These are phyloP conservation scores for Rhyzopertha dominica DNA, from an alignment of 1,140 invertebrate genomes.

Conservation along the genomic window DNA sequence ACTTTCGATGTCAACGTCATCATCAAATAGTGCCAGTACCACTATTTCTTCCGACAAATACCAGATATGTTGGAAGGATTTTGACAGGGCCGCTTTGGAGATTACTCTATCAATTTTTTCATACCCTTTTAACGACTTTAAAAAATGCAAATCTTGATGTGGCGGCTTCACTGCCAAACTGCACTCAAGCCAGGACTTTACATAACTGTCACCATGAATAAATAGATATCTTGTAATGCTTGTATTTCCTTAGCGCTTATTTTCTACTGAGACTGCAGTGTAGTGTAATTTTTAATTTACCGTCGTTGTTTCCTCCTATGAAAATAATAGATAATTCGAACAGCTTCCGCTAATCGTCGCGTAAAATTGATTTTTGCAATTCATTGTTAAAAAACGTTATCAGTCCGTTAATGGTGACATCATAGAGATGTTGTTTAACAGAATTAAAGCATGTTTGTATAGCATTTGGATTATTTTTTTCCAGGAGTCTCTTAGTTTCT, in stretches of 20 bases:
- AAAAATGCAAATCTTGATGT: conserved; percentile 22
- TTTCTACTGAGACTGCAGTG: no score
- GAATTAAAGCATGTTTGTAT: conserved; percentile 16
- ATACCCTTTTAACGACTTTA: conserved; percentile 15
- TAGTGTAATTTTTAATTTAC: conserved; percentile 39
- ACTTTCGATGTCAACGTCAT: conserved; percentile 13
- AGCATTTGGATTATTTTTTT: conserved; percentile 23
- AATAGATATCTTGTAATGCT: no score
- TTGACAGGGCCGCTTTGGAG: conserved; percentile 11
- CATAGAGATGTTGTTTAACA: conserved; percentile 13
- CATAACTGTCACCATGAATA: conserved; percentile 19
- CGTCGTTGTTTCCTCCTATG: conserved; percentile 38
- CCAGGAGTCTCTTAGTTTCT: conserved; percentile 30
- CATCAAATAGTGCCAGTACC: conserved; percentile 27
- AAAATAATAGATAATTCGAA: conserved; percentile 44
- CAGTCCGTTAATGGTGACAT: conserved; percentile 1
- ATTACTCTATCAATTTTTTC: conserved; percentile 16
- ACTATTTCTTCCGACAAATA: conserved; percentile 19
- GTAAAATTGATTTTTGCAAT: conserved; percentile 25
- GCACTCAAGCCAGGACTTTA: conserved; percentile 18
- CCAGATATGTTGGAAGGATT: conserved; percentile 11
- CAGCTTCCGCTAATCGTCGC: conserved; percentile 44
- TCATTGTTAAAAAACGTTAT: conserved; percentile 21
- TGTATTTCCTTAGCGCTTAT: conserved; percentile 21
- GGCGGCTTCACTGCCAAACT: conserved; percentile 20